Evolutionary conservation across 2,797 vertebrate genomes (phyloP).

Genomic region (Poeciliopsis gracilis): DNA sequence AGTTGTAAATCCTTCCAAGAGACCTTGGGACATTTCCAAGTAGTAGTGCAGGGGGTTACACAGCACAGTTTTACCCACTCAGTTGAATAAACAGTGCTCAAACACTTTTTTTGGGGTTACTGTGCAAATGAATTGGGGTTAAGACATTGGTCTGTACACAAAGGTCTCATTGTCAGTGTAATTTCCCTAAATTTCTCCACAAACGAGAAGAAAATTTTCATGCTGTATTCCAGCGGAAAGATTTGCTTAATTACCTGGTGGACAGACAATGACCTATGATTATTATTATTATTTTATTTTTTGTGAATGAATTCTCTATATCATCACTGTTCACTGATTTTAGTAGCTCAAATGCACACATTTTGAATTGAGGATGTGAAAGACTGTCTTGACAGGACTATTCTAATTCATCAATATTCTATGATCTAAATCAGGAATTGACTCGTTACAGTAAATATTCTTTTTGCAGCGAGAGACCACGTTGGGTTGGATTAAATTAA

Average conservation of each 20-base stretch:
- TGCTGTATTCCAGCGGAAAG: neutral
- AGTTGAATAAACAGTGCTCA: constrained; percentile 67
- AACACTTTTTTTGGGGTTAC: constrained; percentile 45
- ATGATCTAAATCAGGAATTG: constrained; percentile 3
- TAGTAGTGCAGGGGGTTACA: constrained; percentile 72
- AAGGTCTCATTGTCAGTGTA: constrained; percentile 1
- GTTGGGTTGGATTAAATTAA: constrained; percentile 49
- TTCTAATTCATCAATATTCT: neutral
- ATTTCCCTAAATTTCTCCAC: neutral
- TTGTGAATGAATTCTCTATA: neutral
- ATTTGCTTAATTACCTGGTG: neutral
- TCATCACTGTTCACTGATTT: neutral
- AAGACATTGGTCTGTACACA: constrained; percentile 34
- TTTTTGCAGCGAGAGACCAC: constrained; percentile 28
- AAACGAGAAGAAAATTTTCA: neutral
- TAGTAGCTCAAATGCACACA: neutral
- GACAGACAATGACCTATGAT: neutral
- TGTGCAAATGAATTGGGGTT: constrained; percentile 48
- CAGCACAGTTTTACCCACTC: constrained; percentile 73
- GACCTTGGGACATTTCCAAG: constrained; percentile 66
- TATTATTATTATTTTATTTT: neutral
- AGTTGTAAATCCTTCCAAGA: constrained; percentile 68
- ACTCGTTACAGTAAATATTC: constrained; percentile 10
- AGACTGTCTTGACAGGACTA: neutral
- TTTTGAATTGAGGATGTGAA: neutral